Base-by-base conservation (phyloP, 2,113 vertebrate genomes). In the Etia nguti region DNA sequence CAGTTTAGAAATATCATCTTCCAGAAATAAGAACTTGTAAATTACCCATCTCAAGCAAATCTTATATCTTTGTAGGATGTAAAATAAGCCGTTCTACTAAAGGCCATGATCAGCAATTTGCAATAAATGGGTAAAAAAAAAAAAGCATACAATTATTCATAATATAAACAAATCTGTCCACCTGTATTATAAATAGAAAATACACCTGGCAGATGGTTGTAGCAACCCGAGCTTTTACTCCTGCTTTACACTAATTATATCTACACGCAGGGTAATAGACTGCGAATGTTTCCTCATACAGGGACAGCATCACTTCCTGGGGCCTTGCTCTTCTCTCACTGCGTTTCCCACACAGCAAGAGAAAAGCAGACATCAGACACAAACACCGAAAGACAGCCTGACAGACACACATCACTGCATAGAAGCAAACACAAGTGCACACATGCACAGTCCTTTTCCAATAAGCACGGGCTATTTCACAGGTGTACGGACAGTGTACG, bases 201-300 rank as follows among this genome's bases (percentile, higher is more conserved):
- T 84, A 85, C 90, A 93, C 87, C 92, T 94, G 88, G 91, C 94
- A 96, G 92, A 95, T 96, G 95, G 93, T 82, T 83, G 52, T 38
- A 79, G 87, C 89, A 91, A 88, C 83, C 88, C 10, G 34, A 82
- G 54, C 90, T 86, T 84, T 94, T 86, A 89, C 86, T 94, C 92
- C 83, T 88, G 87, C 90, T 93, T 93, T 94, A 92, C 86, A 88
- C 90, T 94, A 92, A 95, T 95, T 92, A 92, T 91, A 80, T 92
- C 92, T 90, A 95, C 92, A 95, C 79, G 90, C 90, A 92, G 92
- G 94, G 90, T 96, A 95, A 95, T 95, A 92, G 91, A 92, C 93
- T 94, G 92, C 92, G 62, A 92, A 94, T 93, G 94, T 92, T 92
- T 88, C 75, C 89, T 85, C 87, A 92, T 87, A 91, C 80, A 89